Conservation (phyloP, 2,113 vertebrate species). For the Oryzias melastigma region DNA sequence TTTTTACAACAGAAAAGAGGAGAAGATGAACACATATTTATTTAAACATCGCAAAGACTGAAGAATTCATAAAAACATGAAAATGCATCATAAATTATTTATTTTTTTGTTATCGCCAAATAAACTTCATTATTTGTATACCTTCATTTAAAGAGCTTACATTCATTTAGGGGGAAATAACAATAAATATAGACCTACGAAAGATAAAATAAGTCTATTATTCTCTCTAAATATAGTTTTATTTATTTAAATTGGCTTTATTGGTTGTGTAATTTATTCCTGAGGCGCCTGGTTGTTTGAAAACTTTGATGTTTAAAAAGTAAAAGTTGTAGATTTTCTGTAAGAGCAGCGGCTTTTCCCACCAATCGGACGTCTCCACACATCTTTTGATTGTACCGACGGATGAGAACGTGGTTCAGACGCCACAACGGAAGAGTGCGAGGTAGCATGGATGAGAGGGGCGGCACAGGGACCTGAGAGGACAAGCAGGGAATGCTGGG, state of each 20-base stretch:
- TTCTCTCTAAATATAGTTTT: conserved; percentile 46
- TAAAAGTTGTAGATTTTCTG: conserved; percentile 9
- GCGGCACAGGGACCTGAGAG: conserved; percentile 51
- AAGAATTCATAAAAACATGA: conserved; percentile 37
- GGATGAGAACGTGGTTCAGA: conserved; percentile 20
- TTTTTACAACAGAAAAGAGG: conserved; percentile 28
- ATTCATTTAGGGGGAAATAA: conserved; percentile 55
- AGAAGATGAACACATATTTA: conserved; percentile 5
- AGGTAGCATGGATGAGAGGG: conserved; percentile 53
- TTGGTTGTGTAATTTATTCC: conserved; percentile 61
- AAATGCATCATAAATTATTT: conserved; percentile 14
- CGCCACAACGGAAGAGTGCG: conserved; percentile 40
- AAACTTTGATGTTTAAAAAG: background rate
- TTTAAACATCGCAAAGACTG: conserved; percentile 49
- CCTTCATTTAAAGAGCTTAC: conserved; percentile 36
- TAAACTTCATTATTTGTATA: conserved; percentile 4
- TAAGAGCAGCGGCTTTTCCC: background rate
- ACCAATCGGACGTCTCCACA: conserved; percentile 6
- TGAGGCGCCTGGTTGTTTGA: conserved; percentile 60
- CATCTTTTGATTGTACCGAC: conserved; percentile 22
- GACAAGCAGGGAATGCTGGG: conserved; percentile 52
- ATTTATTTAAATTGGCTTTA: conserved; percentile 47
- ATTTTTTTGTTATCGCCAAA: conserved; percentile 28
- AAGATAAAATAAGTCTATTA: conserved; percentile 69
- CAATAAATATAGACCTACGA: conserved; percentile 75